Evolutionary conservation across 1,140 invertebrate genomes (phyloP), one percentile per base, ranked within the genome.

Genomic region (Drosophila cardini): DNA sequence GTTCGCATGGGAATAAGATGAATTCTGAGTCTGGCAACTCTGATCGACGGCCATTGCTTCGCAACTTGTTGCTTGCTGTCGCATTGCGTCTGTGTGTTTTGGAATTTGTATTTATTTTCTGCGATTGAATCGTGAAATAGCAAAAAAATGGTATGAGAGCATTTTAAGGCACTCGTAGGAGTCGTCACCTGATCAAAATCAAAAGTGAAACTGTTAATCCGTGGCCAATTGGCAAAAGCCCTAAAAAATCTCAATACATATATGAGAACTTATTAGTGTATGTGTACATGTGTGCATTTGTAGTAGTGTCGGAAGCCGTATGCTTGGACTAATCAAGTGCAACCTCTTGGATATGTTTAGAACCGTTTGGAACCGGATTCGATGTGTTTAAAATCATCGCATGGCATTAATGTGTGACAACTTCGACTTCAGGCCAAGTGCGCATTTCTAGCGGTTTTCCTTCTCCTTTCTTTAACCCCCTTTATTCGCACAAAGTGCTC

Each of bases 281-380:
- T 69, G 55, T 30, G 16, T 50, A 32, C 16, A 46, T 13, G 30
- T 57, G 16, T 13, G 42, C 43, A 58, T 46, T 15, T 21, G 32
- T 32, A 36, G 38, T 67, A 34, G 53, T 57, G 21, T 72, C 61
- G 26, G 46, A 72, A 58, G 32, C 58, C 50, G 30, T 53, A 53
- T 62, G 2, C 60, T 46, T 48, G 42, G 57, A 21, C 64, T 52
- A 55, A 48, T 64, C 62, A 72, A 76, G 69, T 76, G 73, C 69
- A 82, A 68, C 57, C 62, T 69, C 52, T 78, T 53, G 65, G 72
- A 86, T 79, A 60, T 72, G 74, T 81, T 74, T 77, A 78, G 70
- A 71, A 78, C 78, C 74, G 77, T 85, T 86, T 85, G 60, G 79
- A 86, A 86, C 83, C 83, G 83, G 83, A 86, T 86, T 87, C 72